Base-by-base conservation (phyloP, 53 echinoderm and acorn worm genomes). In the Actinopyga echinites region DNA sequence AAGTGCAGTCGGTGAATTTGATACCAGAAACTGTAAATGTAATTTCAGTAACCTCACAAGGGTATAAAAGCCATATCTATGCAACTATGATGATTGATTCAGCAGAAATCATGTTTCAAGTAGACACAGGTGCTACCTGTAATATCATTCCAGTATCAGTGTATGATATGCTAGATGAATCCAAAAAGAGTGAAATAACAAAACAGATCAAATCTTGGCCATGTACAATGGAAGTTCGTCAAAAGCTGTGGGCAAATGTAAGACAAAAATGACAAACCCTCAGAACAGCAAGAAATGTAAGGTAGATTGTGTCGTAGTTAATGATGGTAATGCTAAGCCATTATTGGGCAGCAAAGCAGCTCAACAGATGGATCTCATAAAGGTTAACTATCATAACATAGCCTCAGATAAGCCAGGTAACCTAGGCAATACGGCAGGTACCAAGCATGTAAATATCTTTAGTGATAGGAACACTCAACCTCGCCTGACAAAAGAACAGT, bases 41-140 rank as follows among this genome's bases (percentile, higher is more conserved):
- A 22, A 59, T 10, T 24, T 59, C 59, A 59, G 3, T 28, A 22
- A 4, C 6, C 9, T 59, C 59, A 7, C 10, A 59, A 28, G 59
- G 15, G 22, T 22, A 7, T 22, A 22, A 22, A 22, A 11, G 59
- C 9, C 59, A 59, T 22, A 59, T 53, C 38, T 56, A 59, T 69
- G 66, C 84, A 30, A 79, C 38, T 17, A 77, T 92, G 80, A 11
- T 80, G 8, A 59, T 80, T 2, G 32, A 49, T 22, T 53, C 49
- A 74, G 29, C 22, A 3, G 53, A 74, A 74, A 28, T 52, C 17
- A 86, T 38, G 19, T 88, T 91, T 57, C 82, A 91, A 56, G n/a
- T 52, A 22, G 89, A 92, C 67, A 58, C 79, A 30, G 86, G 92
- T 29, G 57, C 92, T 55, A 83, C 79, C 3, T 89, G 92, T 56